Evolutionary conservation across 2,888 invertebrate species (phyloP).

Genomic region (Podabrus alpinus): DNA sequence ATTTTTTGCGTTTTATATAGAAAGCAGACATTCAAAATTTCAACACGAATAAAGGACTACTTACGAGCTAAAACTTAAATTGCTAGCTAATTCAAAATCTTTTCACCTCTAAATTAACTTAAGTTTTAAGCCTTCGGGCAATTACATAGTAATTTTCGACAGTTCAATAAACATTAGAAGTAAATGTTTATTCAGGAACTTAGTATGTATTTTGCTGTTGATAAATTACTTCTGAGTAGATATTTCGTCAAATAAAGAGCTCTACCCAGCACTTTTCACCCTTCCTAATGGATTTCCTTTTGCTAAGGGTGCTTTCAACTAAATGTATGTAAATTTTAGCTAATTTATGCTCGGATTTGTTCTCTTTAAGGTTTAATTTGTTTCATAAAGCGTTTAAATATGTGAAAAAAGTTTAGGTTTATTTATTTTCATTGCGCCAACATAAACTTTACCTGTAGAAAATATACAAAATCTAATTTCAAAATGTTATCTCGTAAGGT

Average conservation of each 20-base stretch:
- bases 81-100: constrained; percentile 1
- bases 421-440: neutral
- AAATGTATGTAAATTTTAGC: constrained; percentile 11
- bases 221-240: constrained; percentile 27
- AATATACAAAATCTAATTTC: neutral
- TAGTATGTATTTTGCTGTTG: constrained; percentile 22
- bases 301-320: constrained; percentile 15
- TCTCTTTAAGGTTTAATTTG: constrained; percentile 4
- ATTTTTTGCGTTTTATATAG: neutral
- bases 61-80: neutral
- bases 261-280: constrained; percentile 24
- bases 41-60: neutral
- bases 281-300: constrained; percentile 29
- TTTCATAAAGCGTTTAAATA: neutral
- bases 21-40: neutral
- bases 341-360: constrained; percentile 6
- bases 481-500: neutral
- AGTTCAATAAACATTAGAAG: constrained; percentile 18
- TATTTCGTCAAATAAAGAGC: constrained; percentile 25
- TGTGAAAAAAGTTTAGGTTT: neutral
- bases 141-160: constrained; percentile 18
- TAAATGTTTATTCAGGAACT: constrained; percentile 15
- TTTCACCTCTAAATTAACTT: constrained; percentile 6
- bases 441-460: neutral
- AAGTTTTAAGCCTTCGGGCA: constrained; percentile 9